Evolutionary conservation across 2,888 invertebrate species (phyloP), one percentile per base, ranked within the genome.

Genomic region (Calameuta pallipes): DNA sequence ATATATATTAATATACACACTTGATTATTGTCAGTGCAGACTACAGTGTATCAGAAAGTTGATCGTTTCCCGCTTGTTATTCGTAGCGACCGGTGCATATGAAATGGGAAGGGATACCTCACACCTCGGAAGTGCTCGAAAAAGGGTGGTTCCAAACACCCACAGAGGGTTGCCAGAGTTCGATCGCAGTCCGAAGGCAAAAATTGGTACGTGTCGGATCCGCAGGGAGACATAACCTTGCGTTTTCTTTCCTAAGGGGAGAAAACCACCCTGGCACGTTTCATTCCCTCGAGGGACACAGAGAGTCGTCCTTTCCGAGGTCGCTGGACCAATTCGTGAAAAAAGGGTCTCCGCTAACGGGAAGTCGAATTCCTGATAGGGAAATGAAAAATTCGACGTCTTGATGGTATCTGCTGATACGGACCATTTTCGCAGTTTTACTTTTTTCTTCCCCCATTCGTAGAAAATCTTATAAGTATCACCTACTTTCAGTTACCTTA

Each of bases 81-180:
- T 56, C 56, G 71, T 31, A 73, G 35, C 36, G 74, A 35, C 70
- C 33, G 69, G 71, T 70, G 73, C 77, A 75, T 73, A 75, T 77
- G 77, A 71, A 77, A 71, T 73, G 75, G 69, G 37, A 36, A 77
- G 75, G 73, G 78, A 70, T 77, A 69, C 77, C 76, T 77, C 74
- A 76, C 76, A 76, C 77, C 76, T 76, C 76, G 36, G 69, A 78
- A 77, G 79, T 77, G 77, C 77, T 70, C 77, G 78, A 23, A 15
- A 56, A 56, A 2, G 56, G 56, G 23, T 23, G 56, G 56, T 2
- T 23, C 23, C 9, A 2, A 56, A 23, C 23, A 9, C 56, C 23
- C 23, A 23, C 23, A 23, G 23, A 56, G 56, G 56, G 23, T 56
- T 56, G 56, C 9, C 56, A 23, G 23, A 56, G 56, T 56, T 56